These are phyloP conservation scores for Ianthella basta DNA, from an alignment of 37 sponge, comb jelly and placozoan species.

Conservation along the genomic window DNA sequence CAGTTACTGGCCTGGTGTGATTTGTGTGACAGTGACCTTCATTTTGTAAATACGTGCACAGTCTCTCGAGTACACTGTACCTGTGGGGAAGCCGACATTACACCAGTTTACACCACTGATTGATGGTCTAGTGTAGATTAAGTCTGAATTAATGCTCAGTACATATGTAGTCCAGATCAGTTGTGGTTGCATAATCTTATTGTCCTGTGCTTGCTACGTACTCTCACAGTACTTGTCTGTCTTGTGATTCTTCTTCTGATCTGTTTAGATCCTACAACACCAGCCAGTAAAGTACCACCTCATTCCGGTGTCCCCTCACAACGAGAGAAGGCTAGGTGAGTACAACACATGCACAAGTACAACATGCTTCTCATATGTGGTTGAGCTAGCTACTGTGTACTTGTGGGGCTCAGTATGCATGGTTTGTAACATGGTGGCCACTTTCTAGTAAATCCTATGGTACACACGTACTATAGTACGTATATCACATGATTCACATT, in stretches of 20 bases:
- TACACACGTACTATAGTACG: background rate
- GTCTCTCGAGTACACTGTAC: too few relatives aligned
- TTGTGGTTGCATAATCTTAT: background rate
- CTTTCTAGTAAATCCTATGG: background rate
- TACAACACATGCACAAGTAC: background rate
- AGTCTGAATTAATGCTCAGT: background rate
- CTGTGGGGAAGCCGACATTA: too few relatives aligned
- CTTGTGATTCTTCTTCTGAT: constrained; percentile 8
- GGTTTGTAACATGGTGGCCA: background rate
- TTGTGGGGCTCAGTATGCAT: background rate
- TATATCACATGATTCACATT: background rate
- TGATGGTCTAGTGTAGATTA: too few relatives aligned
- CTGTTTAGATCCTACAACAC: constrained; percentile 58
- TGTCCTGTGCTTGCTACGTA: too few relatives aligned
- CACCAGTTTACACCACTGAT: too few relatives aligned
- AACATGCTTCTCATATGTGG: background rate
- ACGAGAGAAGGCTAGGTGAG: constrained; percentile 68
- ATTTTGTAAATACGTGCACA: too few relatives aligned
- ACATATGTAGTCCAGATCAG: background rate
- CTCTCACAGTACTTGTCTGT: background rate
- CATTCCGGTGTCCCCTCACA: constrained; percentile 59
- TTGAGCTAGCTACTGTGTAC: too few relatives aligned
- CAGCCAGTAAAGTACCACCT: constrained; percentile 64
- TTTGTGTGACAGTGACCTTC: too few relatives aligned
- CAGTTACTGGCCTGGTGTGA: too few relatives aligned